Conservation (phyloP, 2,797 vertebrate species). For the Darevskia mixta region DNA sequence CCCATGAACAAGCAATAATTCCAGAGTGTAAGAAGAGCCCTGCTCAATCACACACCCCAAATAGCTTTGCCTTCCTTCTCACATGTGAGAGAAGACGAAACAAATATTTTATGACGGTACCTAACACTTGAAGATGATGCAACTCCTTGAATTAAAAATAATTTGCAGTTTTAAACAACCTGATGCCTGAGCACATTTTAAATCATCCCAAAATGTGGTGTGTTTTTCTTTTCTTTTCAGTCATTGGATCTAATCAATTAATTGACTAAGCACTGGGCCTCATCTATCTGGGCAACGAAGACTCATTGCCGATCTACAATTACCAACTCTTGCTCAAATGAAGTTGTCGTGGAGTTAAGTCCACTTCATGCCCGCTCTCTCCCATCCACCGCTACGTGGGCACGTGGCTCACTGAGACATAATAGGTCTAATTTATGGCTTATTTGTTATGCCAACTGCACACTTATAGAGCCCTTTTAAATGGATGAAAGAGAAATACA, state of each 20-base stretch:
- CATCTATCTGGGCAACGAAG: background rate
- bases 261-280: background rate
- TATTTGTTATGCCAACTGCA: constrained; percentile 51
- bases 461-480: constrained; percentile 63
- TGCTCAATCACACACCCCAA: no score
- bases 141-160: background rate
- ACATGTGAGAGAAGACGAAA: background rate
- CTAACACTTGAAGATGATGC: background rate
- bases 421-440: constrained; percentile 43
- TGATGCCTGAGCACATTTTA: background rate
- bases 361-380: background rate
- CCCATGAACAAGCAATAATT: no score
- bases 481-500: constrained; percentile 61
- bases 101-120: background rate
- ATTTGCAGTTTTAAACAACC: background rate
- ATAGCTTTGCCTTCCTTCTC: no score
- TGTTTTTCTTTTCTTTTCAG: background rate
- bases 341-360: background rate
- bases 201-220: background rate
- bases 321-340: background rate
- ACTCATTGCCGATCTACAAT: background rate
- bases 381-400: constrained; percentile 29
- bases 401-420: constrained; percentile 36
- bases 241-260: background rate
- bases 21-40: no score